Evolutionary conservation across 2,888 invertebrate species (phyloP).

Genomic region (Ellobium chinense): DNA sequence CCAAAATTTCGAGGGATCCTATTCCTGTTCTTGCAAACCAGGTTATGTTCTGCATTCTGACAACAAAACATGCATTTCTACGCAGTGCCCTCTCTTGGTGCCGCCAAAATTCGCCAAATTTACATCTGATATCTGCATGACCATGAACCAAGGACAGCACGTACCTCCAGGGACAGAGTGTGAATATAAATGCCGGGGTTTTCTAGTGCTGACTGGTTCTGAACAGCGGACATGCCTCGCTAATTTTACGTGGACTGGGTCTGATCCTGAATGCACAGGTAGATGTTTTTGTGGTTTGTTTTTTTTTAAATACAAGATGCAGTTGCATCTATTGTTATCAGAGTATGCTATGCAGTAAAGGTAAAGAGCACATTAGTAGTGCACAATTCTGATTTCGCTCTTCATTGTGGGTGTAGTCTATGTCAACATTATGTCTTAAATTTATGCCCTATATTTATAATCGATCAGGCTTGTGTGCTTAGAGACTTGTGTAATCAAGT

Average conservation of each 20-base stretch:
- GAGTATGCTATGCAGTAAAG: no score
- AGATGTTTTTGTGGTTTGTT: no score
- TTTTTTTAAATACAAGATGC: no score
- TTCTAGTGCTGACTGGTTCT: slow-evolving; percentile 20
- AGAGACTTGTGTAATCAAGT: no score
- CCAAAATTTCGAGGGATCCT: slow-evolving; percentile 54
- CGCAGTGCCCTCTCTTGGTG: slow-evolving; percentile 35
- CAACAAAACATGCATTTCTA: slow-evolving; percentile 47
- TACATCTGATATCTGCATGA: not conserved
- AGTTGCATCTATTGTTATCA: no score
- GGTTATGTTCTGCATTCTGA: slow-evolving; percentile 52
- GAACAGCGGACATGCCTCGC: slow-evolving; percentile 38
- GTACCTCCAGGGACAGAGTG: slow-evolving; percentile 44
- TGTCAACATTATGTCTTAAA: no score
- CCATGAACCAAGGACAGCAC: slow-evolving; percentile 34
- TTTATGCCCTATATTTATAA: no score
- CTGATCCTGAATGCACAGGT: slow-evolving; percentile 33
- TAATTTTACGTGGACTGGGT: slow-evolving; percentile 47
- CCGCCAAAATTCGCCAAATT: slow-evolving; percentile 26
- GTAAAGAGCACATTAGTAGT: no score
- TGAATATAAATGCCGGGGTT: slow-evolving; percentile 37
- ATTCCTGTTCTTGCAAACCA: slow-evolving; percentile 53
- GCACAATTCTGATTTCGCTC: no score
- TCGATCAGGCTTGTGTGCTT: no score
- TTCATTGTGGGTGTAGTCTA: no score